These are phyloP conservation scores for Chrysocyon brachyurus DNA, from an alignment of 2,797 vertebrate species.

Conservation along the genomic window DNA sequence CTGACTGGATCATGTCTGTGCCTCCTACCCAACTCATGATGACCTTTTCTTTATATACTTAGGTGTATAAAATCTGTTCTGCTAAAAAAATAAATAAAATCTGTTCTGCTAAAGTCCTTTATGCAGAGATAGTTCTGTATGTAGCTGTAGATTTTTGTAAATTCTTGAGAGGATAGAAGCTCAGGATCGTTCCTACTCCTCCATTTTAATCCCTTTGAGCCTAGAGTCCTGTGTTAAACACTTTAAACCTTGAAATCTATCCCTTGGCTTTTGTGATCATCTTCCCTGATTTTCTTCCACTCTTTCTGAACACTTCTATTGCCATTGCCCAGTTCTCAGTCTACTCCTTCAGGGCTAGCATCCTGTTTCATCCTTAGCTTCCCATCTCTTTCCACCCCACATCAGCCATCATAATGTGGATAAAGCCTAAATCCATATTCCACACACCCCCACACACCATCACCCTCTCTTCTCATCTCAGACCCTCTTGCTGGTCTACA, in stretches of 20 bases:
- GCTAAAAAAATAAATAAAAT: neutral
- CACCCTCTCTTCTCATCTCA: neutral
- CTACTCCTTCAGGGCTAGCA: neutral
- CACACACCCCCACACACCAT: too few species aligned
- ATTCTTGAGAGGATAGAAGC: neutral
- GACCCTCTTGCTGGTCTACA: neutral
- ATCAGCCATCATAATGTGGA: neutral
- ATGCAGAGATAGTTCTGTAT: neutral
- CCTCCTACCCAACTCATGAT: neutral
- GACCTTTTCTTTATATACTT: neutral
- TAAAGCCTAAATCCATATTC: neutral
- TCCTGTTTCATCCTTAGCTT: constrained; percentile 11
- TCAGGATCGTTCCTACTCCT: neutral
- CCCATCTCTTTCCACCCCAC: neutral
- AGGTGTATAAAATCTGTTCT: neutral
- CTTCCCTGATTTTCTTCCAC: constrained; percentile 1
- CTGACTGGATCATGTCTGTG: neutral
- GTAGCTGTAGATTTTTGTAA: neutral
- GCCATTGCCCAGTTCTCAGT: neutral
- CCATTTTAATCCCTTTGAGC: neutral
- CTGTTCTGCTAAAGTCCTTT: neutral
- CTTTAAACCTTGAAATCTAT: neutral
- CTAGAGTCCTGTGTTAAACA: neutral
- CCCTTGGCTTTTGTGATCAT: neutral
- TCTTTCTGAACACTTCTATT: constrained; percentile 21